These are phyloP conservation scores for Varanus komodoensis DNA, from an alignment of 2,113 vertebrate species.

Conservation along the genomic window DNA sequence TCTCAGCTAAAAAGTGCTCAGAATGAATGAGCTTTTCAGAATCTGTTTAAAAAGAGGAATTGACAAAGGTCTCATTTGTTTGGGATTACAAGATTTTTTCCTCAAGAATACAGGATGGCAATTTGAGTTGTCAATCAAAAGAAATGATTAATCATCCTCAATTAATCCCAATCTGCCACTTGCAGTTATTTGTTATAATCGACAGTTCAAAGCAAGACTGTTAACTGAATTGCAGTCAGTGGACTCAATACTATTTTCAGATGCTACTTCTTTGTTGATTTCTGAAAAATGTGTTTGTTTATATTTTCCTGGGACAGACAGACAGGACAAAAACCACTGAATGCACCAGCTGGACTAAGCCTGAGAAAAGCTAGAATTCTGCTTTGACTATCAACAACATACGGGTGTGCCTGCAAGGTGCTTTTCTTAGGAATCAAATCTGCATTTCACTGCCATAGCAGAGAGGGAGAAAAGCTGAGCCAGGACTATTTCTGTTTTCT, in stretches of 20 bases:
- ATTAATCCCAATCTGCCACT: background rate
- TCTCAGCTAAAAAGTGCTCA: background rate
- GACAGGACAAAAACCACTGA: background rate
- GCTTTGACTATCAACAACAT: background rate
- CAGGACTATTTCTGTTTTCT: background rate
- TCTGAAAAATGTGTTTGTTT: background rate
- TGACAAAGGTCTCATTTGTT: background rate
- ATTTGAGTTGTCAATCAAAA: background rate
- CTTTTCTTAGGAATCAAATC: conserved; percentile 3
- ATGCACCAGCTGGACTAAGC: background rate
- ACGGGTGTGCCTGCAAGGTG: background rate
- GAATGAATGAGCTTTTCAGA: background rate
- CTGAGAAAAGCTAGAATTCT: background rate
- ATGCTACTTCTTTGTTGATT: background rate
- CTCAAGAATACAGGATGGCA: background rate
- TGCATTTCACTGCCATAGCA: background rate
- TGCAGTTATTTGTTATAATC: background rate
- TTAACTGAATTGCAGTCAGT: background rate
- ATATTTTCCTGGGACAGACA: background rate
- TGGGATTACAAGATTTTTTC: background rate
- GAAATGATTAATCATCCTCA: background rate
- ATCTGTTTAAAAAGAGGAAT: background rate
- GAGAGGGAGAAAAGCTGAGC: background rate
- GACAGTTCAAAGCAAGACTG: background rate
- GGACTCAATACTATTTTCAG: background rate